Percentiles rank a stretch among this genome's conserved stretches.
Conservation (phyloP, 2,888 invertebrate species). For the Scaptomyza reducta region DNA sequence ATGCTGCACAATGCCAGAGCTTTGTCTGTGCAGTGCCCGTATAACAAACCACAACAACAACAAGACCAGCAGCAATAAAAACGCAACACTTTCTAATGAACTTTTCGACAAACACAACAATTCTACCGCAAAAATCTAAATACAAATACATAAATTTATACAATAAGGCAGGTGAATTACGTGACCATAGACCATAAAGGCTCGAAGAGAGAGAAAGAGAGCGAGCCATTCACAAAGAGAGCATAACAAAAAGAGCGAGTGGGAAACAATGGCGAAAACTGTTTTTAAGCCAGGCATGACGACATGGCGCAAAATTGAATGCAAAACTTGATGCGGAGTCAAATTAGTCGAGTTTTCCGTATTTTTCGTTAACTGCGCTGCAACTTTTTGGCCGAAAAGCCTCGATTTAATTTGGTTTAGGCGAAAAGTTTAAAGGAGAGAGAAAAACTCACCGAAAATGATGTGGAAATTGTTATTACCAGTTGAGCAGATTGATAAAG, state of each 20-base stretch:
- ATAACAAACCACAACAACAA: conserved; percentile 32
- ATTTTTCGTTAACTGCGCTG: conserved; percentile 3
- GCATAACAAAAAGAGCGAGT: conserved; percentile 9
- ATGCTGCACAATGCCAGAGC: conserved; percentile 46
- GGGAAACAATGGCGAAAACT: conserved; percentile 73
- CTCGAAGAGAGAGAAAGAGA: conserved; percentile 2
- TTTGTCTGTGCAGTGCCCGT: conserved; percentile 59
- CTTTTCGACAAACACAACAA: conserved; percentile 61
- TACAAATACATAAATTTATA: conserved; percentile 56
- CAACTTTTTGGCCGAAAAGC: conserved; percentile 19
- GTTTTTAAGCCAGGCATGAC: conserved; percentile 69
- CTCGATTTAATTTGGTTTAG: conserved; percentile 27
- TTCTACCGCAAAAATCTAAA: conserved; percentile 69
- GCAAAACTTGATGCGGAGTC: conserved; percentile 25
- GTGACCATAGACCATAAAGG: conserved; percentile 69
- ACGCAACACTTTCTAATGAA: conserved; percentile 73
- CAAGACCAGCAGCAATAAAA: conserved; percentile 1
- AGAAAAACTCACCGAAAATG: not conserved
- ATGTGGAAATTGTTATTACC: not conserved
- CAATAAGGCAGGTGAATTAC: conserved; percentile 72
- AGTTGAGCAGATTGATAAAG: not conserved
- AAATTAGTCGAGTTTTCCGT: conserved; percentile 22
- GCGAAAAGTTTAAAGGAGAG: conserved; percentile 5
- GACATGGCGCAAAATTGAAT: conserved; percentile 58
- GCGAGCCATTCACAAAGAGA: not conserved